A percentile compares a stretch with the other conserved stretches of the same genome.
These are phyloP conservation scores for Hypotaenidia philippensis DNA, from an alignment of 2,797 vertebrate species.

Conservation along the genomic window DNA sequence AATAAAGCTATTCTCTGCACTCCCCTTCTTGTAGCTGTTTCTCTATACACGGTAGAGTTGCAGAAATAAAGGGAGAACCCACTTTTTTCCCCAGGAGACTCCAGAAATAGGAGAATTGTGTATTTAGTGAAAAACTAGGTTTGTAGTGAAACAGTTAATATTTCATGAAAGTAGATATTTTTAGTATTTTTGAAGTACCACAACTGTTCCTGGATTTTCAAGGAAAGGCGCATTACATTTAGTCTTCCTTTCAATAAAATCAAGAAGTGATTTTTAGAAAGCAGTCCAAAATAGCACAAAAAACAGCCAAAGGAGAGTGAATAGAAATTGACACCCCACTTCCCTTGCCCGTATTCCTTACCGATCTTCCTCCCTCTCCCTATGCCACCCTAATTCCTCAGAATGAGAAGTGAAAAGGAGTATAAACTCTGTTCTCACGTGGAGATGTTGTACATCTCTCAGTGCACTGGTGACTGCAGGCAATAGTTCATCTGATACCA, in stretches of 20 bases:
- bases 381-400: constrained; percentile 42
- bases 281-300: constrained; percentile 84
- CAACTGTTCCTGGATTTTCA: constrained; percentile 84
- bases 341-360: constrained; percentile 57
- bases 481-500: constrained; percentile 73
- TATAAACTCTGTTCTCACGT: constrained; percentile 57
- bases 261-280: constrained; percentile 81
- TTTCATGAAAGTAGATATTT: constrained; percentile 89
- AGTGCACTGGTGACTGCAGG: constrained; percentile 74
- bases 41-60: constrained; percentile 78
- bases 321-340: constrained; percentile 76
- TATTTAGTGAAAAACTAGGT: constrained; percentile 89
- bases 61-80: constrained; percentile 80
- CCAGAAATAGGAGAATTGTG: constrained; percentile 84
- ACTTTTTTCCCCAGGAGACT: constrained; percentile 79
- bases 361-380: not conserved
- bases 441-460: constrained; percentile 77
- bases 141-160: constrained; percentile 89
- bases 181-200: constrained; percentile 88
- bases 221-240: constrained; percentile 84
- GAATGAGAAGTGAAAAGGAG: constrained; percentile 72
- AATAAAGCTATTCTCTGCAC: constrained; percentile 72
- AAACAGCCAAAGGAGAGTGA: constrained; percentile 82
- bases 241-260: constrained; percentile 86
- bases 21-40: constrained; percentile 72